phyloP scores from a whole-genome alignment of 2,888 invertebrate species.

The Thera obeliscata region DNA sequence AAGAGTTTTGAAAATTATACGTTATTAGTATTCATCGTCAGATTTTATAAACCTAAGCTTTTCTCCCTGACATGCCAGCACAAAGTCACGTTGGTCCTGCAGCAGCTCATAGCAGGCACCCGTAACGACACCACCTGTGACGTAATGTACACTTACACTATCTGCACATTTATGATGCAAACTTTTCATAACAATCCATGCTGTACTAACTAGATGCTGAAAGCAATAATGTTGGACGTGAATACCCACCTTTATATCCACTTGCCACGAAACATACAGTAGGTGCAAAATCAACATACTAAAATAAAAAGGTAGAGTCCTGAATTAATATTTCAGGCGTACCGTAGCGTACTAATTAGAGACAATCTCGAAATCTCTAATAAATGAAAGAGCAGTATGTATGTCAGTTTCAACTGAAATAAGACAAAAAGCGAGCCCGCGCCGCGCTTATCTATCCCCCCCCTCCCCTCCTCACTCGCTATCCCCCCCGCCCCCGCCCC shows the following conservation, averaged over 20 bases:
- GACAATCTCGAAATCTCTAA: too few species aligned
- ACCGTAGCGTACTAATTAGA: too few species aligned
- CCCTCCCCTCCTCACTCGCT: neutral
- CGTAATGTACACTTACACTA: neutral
- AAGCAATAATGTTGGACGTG: neutral
- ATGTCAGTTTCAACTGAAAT: slow-evolving; percentile 5
- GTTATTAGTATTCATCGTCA: neutral
- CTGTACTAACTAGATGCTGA: neutral
- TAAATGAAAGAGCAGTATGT: too few species aligned
- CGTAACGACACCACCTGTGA: neutral
- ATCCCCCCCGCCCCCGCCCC: neutral
- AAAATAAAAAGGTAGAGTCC: too few species aligned
- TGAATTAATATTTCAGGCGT: too few species aligned
- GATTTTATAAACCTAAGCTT: neutral
- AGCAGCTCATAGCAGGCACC: neutral
- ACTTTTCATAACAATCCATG: neutral
- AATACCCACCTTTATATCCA: too few species aligned
- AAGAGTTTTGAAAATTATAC: neutral
- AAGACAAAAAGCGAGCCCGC: slow-evolving; percentile 7
- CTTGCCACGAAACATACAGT: too few species aligned
- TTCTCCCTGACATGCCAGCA: neutral
- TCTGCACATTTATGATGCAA: slow-evolving; percentile 3
- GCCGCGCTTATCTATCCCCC: neutral
- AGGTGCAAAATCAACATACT: too few species aligned
- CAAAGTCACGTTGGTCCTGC: neutral